Evolutionary conservation across 2,888 invertebrate species (phyloP), one percentile per base, ranked within the genome.

Genomic region (Ornithoptera alexandrae): DNA sequence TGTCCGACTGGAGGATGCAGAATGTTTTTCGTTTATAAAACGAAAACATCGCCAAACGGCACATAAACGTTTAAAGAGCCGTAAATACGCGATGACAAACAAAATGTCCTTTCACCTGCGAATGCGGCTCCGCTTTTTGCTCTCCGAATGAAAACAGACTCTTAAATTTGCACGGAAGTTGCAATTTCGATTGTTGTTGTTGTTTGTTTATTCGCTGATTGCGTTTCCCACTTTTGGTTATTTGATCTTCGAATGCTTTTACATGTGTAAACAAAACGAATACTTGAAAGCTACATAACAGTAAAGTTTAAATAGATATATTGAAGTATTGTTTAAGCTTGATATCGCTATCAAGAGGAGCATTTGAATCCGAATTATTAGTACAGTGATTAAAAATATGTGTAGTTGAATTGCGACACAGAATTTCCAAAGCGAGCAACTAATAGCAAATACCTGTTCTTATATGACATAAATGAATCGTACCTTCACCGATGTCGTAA

Each of bases 61-160:
- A 81, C 79, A 84, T 86, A 84, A 89, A 88, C 85, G 80, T 82
- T 89, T 87, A 84, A 87, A 86, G 77, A 79, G 81, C 78, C 78
- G 82, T 89, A 89, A 85, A 87, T 87, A 85, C 81, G 78, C 76
- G 83, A 82, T 83, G 84, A 85, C 83, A 86, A 83, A 83, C 84
- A 84, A 88, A 87, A 84, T 75, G 81, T 86, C 84, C 86, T 87
- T 88, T 88, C 86, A 88, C 86, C 84, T 82, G 84, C 72, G 62
- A 64, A 50, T 36, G 46, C 74, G 75, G 76, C 75, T 80, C 74
- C 74, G 78, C 74, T 82, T 82, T 80, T 74, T 72, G 72, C 67
- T 60, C 30, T 4, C 71, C 65, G 62, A 73, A 74, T 74, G 75
- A 75, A 76, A 73, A 75, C 70, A 64, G 69, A 70, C 60, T 67